A percentile compares a stretch with the other conserved stretches of the same genome.
Conservation (phyloP, 2,797 vertebrate genomes). For the Esox lucius region DNA sequence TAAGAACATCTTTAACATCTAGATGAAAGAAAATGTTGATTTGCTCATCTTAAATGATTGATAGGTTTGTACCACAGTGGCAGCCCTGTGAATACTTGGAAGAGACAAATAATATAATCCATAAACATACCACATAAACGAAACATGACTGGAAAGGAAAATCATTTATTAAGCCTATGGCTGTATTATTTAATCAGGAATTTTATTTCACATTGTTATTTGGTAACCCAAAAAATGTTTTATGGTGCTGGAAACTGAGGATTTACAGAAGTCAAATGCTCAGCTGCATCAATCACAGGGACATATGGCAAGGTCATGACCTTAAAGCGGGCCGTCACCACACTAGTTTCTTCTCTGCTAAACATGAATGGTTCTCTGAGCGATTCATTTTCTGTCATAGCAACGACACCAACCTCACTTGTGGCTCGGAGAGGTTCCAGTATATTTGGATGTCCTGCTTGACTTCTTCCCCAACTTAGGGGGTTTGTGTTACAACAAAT, state of each 20-base stretch:
- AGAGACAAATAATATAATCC: not conserved
- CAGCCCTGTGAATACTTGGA: not conserved
- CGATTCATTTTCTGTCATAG: constrained; percentile 23
- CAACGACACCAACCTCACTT: constrained; percentile 38
- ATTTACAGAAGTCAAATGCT: constrained; percentile 28
- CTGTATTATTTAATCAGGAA: no score
- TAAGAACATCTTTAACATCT: not conserved
- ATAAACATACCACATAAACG: not conserved
- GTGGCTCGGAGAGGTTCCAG: constrained; percentile 39
- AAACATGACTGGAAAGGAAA: not conserved
- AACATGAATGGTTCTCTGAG: constrained; percentile 2
- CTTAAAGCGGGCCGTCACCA: constrained; percentile 31
- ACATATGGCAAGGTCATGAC: constrained; percentile 64
- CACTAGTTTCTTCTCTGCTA: constrained; percentile 11
- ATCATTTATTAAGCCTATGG: no score
- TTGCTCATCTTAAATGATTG: constrained; percentile 10
- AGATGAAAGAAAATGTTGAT: not conserved
- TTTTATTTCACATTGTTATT: no score
- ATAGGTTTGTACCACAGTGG: not conserved
- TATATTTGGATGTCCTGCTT: constrained; percentile 19
- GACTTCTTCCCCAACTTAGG: constrained; percentile 36
- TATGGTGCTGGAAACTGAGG: constrained; percentile 3
- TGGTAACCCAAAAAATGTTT: no score
- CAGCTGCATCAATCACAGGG: constrained; percentile 36
- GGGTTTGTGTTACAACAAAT: constrained; percentile 12